phyloP scores from a whole-genome alignment of 92 coral and sea anemone species.

The Heliopora coerulea region DNA sequence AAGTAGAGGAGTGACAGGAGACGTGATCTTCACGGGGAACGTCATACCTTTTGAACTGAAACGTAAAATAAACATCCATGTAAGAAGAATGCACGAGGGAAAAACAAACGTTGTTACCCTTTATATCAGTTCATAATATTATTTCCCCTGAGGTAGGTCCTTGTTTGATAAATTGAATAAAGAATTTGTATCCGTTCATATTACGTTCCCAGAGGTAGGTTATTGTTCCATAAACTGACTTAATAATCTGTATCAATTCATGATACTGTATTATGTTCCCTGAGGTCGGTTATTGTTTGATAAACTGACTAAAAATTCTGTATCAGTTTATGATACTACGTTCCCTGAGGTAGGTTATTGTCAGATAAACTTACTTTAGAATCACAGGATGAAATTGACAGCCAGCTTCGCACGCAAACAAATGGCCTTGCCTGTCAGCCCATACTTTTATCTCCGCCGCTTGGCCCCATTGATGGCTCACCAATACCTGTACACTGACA shows the following conservation, averaged over 20 bases:
- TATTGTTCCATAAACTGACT: too few species aligned
- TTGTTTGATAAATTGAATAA: too few species aligned
- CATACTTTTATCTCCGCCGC: conserved; percentile 79
- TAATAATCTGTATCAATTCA: too few species aligned
- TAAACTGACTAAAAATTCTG: too few species aligned
- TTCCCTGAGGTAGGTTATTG: background rate
- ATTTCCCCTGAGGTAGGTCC: too few species aligned
- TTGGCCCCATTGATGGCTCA: conserved; percentile 83
- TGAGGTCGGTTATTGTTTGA: too few species aligned
- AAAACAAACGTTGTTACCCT: too few species aligned
- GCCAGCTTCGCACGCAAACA: conserved; percentile 98
- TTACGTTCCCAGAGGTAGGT: too few species aligned
- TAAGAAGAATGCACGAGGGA: too few species aligned
- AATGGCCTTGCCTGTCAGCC: conserved; percentile 68
- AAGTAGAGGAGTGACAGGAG: conserved; percentile 94
- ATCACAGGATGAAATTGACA: conserved; percentile 93
- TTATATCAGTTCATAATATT: too few species aligned
- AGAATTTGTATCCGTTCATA: too few species aligned
- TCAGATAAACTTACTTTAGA: conserved; percentile 57
- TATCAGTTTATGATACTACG: background rate
- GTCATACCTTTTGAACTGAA: conserved; percentile 62
- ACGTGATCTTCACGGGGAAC: conserved; percentile 94
- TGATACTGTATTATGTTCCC: too few species aligned
- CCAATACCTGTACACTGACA: conserved; percentile 70
- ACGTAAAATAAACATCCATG: background rate